Evolutionary conservation across 2,113 vertebrate species (phyloP), one percentile per base, ranked within the genome.

Genomic region (Stictonetta naevosa): DNA sequence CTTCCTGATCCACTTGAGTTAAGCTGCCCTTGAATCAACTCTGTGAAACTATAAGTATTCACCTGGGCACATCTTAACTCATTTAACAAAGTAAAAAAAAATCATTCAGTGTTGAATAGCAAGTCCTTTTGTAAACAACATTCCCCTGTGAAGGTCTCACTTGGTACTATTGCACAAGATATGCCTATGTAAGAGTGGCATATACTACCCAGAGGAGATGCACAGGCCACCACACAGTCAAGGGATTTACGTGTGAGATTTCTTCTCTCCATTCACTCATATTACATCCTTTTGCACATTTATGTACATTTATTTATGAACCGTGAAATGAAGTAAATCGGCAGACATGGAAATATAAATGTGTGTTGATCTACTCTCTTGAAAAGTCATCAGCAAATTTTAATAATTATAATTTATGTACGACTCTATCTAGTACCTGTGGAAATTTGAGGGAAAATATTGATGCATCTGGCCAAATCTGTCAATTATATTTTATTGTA

Each of bases 321-420:
- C 17, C 28, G 36, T 63, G 56, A 91, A 67, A 46, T 77, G 88
- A 91, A 91, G 79, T 78, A 92, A 93, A 88, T 44, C 38, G 36
- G 63, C 81, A 95, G 74, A 86, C 69, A 22, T 81, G 64, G 44
- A 66, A 68, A 62, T 53, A 69, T 79, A 94, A 95, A 92, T 93
- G 58, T 89, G 31, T n/a, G 34, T 36, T 88, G 44, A 60, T 88
- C 40, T 89, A 46, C 40, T 72, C 38, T 83, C 38, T 17, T 88
- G 86, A 91, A 75, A 91, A 23, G 25, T 86, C 0, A 0, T 62
- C 22, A 83, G 56, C 22, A 44, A 72, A 92, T 85, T 91, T 92
- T 80, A 85, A 91, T 78, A 95, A 90, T 93, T 94, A 92, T 75
- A 40, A 73, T 34, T 90, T 88, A 87, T 91, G 95, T 93, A 90